These are phyloP conservation scores for Saimiri boliviensis DNA, from an alignment of 2,113 vertebrate genomes.

Conservation along the genomic window DNA sequence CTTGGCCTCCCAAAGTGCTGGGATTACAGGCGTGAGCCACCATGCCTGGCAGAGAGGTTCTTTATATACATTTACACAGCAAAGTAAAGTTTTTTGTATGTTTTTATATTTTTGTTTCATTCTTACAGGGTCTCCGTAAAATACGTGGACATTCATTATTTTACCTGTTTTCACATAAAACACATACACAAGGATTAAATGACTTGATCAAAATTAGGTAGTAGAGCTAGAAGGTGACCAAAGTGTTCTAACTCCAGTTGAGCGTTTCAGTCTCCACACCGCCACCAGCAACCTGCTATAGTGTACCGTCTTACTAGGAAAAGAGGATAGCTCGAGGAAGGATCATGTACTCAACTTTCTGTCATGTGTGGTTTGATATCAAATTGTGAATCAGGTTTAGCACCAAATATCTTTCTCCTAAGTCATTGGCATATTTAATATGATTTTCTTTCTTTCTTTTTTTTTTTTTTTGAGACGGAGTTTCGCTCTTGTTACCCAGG, in stretches of 20 bases:
- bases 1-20: too few species aligned
- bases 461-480: too few species aligned
- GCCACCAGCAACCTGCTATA: neutral
- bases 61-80: neutral
- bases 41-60: neutral
- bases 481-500: too few species aligned
- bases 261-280: neutral
- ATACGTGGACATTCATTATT: neutral
- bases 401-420: neutral
- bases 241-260: neutral
- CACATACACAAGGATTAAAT: neutral
- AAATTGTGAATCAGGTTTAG: constrained; percentile 1
- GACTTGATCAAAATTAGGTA: neutral
- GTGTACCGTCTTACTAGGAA: neutral
- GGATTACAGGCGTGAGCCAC: too few species aligned
- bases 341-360: neutral
- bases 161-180: constrained; percentile 21
- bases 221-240: neutral
- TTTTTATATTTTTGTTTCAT: constrained; percentile 38
- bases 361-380: neutral
- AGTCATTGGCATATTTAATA: neutral
- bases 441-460: neutral
- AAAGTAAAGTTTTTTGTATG: neutral
- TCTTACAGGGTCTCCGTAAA: neutral
- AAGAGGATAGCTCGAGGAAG: neutral